Evolutionary conservation across 2,113 vertebrate genomes (phyloP), one percentile per base, ranked within the genome.

Genomic region (Datnioides undecimradiatus): DNA sequence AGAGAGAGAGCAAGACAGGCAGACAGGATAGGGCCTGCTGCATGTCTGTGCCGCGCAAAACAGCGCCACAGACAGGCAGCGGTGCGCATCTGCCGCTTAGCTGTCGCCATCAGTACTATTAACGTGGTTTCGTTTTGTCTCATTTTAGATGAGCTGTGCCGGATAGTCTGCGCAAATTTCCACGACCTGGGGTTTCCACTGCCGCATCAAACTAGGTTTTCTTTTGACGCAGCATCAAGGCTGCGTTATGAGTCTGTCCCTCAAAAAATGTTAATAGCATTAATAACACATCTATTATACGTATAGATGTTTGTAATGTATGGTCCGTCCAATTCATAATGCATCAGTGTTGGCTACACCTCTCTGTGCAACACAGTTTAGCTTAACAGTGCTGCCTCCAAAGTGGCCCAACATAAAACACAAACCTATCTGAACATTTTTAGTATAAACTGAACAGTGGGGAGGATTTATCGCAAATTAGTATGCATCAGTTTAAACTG

Each of bases 21-120:
- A 33, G 46, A 65, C 29, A 43, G 79, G 77, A 88, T 75, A 0
- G 57, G 87, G 83, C 88, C 85, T 88, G 69, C 81, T 76, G 88
- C 79, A 19, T 8, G 45, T 23, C 54, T 23, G 51, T 13, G 76
- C 38, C 1, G 73, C 75, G 87, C 80, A 79, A n/a, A 90, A 87
- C 80, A 87, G 88, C 88, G 90, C 86, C 88, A 11, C 90, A 4
- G 1, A 12, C 29, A 31, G 88, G 84, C 70, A 0, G 73, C 29
- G 2, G 3, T 2, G 64, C 59, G 68, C 69, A 76, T n/a, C n/a
- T n/a, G n/a, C 7, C 12, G 36, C 14, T 43, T 40, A 19, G 10
- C 6, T 23, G 6, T 63, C n/a, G n/a, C n/a, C 17, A 73, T 27
- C 6, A 17, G 6, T 0, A 6, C 19, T 9, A 12, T 60, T 45